A percentile compares a stretch with the other conserved stretches of the same genome.
These are phyloP conservation scores for Phalloptychus januarius DNA, from an alignment of 2,797 vertebrate genomes.

Conservation along the genomic window DNA sequence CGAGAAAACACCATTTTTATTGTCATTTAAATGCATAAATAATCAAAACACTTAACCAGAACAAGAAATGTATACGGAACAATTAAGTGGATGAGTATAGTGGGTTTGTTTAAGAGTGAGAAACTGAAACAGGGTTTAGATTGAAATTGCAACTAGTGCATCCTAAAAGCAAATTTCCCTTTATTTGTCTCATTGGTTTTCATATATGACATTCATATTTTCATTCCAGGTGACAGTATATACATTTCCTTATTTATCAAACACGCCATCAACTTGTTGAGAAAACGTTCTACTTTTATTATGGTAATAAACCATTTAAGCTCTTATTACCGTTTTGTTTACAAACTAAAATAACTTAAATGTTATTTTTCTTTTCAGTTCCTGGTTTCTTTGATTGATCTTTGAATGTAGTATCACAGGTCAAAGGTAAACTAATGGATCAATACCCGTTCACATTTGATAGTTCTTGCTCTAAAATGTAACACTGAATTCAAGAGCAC, in stretches of 20 bases:
- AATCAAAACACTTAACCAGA: not conserved
- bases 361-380: not conserved
- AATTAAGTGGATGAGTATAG: not conserved
- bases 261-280: not conserved
- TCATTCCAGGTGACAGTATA: not conserved
- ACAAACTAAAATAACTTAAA: not conserved
- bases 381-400: conserved; percentile 25
- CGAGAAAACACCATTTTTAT: not conserved
- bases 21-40: not conserved
- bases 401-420: conserved; percentile 23
- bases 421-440: conserved; percentile 61
- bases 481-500: not conserved
- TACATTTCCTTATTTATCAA: conserved; percentile 6
- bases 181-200: not conserved
- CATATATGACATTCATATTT: not conserved
- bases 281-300: not conserved
- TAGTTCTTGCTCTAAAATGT: not conserved
- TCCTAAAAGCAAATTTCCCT: not conserved
- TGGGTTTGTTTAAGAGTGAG: not conserved
- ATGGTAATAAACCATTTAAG: not conserved
- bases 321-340: not conserved
- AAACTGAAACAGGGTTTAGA: not conserved
- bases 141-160: not conserved
- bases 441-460: conserved; percentile 21
- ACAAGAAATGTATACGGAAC: not conserved